Evolutionary conservation across 1,140 invertebrate species (phyloP), one percentile per base, ranked within the genome.

Genomic region (Aradophagus sp.): DNA sequence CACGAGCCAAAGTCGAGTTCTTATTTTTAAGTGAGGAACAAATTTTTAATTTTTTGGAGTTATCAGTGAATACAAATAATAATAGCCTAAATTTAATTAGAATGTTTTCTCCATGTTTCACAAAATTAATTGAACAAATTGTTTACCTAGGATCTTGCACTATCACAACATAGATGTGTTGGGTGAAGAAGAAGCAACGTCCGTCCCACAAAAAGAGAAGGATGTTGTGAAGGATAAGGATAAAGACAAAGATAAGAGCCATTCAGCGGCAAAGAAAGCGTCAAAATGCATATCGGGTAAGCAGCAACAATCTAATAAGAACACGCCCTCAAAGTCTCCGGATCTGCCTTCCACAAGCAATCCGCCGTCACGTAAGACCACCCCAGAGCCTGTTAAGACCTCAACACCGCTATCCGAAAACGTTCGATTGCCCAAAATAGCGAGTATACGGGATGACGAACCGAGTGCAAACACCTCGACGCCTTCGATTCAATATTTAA

Each of bases 81-180:
- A 23, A 23, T 23, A 23, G 4, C 8, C 4, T 23, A 23, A 10
- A 31, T 6, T 31, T 31, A 11, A 23, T 23, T 23, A 23, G 8
- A 23, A 23, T 5, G 8, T 5, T 8, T 23, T 4, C 20, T 23
- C 20, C 20, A 23, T 5, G 8, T 23, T 23, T 8, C 8, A 23
- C 8, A 23, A 23, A 23, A 23, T 23, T 5, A 23, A 27, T n/a
- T n/a, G n/a, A n/a, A n/a, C n/a, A n/a, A n/a, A n/a, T 16, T 52
- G 27, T 69, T 38, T 59, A 11, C 23, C 1, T 29, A 93, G 92
- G 77, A 86, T 93, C 35, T 82, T 93, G 5, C 88, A 90, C 75
- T 90, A 90, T 61, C 89, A 91, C 77, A 90, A 93, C 73, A 87
- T 93, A 17, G 88, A 91, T 62, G 87, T 89, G 19, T 87, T 88